Evolutionary conservation across 2,113 vertebrate species (phyloP).

Genomic region (Campylomormyrus tamandua): DNA sequence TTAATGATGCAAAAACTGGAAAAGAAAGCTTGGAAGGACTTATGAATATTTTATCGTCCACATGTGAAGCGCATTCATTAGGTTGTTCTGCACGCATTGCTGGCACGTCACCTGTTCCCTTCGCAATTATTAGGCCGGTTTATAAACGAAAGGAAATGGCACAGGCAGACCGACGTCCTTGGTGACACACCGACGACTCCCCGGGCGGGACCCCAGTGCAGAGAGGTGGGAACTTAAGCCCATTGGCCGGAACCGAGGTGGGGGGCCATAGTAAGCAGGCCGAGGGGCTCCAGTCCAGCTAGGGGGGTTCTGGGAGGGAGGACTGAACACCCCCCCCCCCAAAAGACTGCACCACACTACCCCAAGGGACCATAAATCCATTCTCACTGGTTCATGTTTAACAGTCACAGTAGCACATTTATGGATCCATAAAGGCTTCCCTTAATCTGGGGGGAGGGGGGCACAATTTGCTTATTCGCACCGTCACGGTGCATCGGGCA

Average conservation of each 20-base stretch:
- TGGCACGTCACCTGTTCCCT: slow-evolving; percentile 65
- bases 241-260: neutral
- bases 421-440: slow-evolving; percentile 28
- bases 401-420: slow-evolving; percentile 38
- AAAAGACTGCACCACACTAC: neutral
- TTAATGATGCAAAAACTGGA: slow-evolving; percentile 75
- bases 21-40: slow-evolving; percentile 68
- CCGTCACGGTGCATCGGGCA: slow-evolving; percentile 15
- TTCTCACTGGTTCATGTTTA: slow-evolving; percentile 40
- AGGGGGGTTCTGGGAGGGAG: neutral
- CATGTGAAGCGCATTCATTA: slow-evolving; percentile 71
- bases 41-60: slow-evolving; percentile 76
- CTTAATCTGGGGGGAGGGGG: slow-evolving; percentile 22
- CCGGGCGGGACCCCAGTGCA: neutral
- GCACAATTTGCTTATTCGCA: slow-evolving; percentile 26
- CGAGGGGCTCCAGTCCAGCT: neutral
- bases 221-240: neutral
- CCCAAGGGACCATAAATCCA: slow-evolving; percentile 25
- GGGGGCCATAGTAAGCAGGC: neutral
- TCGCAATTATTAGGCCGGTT: slow-evolving; percentile 62
- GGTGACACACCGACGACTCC: neutral
- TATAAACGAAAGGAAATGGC: slow-evolving; percentile 57
- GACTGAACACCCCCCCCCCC: slow-evolving; percentile 13
- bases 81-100: slow-evolving; percentile 47
- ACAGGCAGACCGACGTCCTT: slow-evolving; percentile 48